Evolutionary conservation across 2,888 invertebrate species (phyloP).

Genomic region (Argyresthia albistria): DNA sequence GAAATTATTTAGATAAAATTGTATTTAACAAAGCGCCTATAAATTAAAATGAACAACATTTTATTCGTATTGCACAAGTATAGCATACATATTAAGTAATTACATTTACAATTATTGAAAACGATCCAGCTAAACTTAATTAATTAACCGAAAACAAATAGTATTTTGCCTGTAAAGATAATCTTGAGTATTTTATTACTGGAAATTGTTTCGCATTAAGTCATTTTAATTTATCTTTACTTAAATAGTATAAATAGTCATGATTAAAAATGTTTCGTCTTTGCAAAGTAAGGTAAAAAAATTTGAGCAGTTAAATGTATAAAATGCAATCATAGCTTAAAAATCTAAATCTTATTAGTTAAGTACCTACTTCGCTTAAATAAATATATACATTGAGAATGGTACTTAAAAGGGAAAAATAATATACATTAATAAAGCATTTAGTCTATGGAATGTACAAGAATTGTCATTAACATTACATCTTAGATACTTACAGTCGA

Average conservation of each 20-base stretch:
- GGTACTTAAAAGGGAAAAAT: constrained; percentile 49
- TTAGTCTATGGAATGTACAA: constrained; percentile 30
- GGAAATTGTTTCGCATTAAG: background rate
- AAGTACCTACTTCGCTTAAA: constrained; percentile 1
- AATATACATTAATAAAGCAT: constrained; percentile 41
- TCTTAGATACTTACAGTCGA: constrained; percentile 54
- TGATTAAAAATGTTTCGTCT: background rate
- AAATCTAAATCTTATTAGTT: background rate
- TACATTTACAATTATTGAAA: constrained; percentile 32
- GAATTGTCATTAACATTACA: constrained; percentile 25
- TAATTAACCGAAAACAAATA: constrained; percentile 13
- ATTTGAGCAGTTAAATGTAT: background rate
- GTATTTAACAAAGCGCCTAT: constrained; percentile 42
- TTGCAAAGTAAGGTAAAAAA: background rate
- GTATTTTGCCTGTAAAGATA: background rate
- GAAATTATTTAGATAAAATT: constrained; percentile 52
- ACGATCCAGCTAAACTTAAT: constrained; percentile 37
- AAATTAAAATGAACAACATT: constrained; percentile 47
- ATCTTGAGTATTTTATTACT: background rate
- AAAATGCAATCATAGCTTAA: background rate
- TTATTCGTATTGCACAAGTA: constrained; percentile 63
- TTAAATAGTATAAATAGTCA: background rate
- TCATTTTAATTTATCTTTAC: background rate
- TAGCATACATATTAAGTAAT: constrained; percentile 60
- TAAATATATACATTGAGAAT: constrained; percentile 55